Evolutionary conservation across 2,113 vertebrate genomes (phyloP).

Genomic region (Furnarius figulus): DNA sequence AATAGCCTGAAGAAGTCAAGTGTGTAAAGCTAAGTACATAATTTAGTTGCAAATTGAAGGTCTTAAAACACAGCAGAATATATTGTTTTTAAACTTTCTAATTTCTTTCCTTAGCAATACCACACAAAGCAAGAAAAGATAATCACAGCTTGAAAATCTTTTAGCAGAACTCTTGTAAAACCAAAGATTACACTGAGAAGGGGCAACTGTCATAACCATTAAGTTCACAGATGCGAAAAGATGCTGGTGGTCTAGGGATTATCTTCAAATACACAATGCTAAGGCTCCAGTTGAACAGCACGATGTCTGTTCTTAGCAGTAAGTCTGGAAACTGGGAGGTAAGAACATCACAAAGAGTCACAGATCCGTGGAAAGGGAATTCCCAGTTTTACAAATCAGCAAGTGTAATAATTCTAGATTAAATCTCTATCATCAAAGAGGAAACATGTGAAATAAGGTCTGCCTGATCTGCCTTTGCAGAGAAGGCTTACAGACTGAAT

Average conservation of each 20-base stretch:
- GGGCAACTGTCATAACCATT: slow-evolving; percentile 40
- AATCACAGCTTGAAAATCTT: slow-evolving; percentile 28
- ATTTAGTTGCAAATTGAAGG: slow-evolving; percentile 40
- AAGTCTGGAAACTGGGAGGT: background rate
- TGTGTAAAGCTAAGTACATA: slow-evolving; percentile 41
- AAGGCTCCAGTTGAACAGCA: background rate
- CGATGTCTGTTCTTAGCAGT: background rate
- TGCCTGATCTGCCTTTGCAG: background rate
- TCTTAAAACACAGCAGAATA: slow-evolving; percentile 5
- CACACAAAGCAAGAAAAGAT: background rate
- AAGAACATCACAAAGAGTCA: background rate
- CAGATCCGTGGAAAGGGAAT: background rate
- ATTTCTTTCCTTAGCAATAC: background rate
- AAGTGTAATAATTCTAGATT: background rate
- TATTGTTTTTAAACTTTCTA: background rate
- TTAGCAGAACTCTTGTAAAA: slow-evolving; percentile 14
- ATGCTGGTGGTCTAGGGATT: slow-evolving; percentile 31
- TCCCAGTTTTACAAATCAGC: background rate
- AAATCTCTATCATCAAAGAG: background rate
- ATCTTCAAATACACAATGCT: slow-evolving; percentile 27
- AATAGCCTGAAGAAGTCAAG: slow-evolving; percentile 44
- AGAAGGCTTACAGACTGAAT: background rate
- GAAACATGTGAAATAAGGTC: background rate
- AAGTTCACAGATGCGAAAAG: background rate
- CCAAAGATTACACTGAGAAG: slow-evolving; percentile 15